Evolutionary conservation across 2,888 invertebrate genomes (phyloP).

Genomic region (Ariolimax columbianus): DNA sequence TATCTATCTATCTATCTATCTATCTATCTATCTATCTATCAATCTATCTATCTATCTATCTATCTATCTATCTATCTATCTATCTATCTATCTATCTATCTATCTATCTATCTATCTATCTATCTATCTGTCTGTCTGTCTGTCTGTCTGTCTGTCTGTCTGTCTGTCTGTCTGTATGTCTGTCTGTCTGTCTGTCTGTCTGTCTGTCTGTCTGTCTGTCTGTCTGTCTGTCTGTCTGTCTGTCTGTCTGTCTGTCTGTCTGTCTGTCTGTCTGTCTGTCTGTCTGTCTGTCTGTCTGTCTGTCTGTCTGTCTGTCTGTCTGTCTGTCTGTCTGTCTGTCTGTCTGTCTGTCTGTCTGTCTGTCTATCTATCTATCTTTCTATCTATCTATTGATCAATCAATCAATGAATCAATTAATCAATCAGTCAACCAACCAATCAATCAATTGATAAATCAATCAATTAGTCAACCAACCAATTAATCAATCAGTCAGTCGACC

Average conservation of each 20-base stretch:
- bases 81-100: constrained; percentile 21
- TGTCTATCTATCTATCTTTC: too few species aligned
- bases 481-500: too few species aligned
- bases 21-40: neutral
- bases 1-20: too few species aligned
- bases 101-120: constrained; percentile 25
- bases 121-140: too few species aligned
- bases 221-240: constrained; percentile 19
- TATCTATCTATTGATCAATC: too few species aligned
- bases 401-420: too few species aligned
- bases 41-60: constrained; percentile 1
- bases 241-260: constrained; percentile 14
- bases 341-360: constrained; percentile 22
- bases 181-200: constrained; percentile 10
- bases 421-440: too few species aligned
- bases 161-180: too few species aligned
- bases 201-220: constrained; percentile 11
- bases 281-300: constrained; percentile 13
- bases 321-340: constrained; percentile 19
- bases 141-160: constrained; percentile 11
- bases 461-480: too few species aligned
- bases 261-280: constrained; percentile 11
- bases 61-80: neutral
- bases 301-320: constrained; percentile 11
- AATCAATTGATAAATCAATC: too few species aligned